Conservation (phyloP, 1,140 invertebrate species). For the Linepithema humile region DNA sequence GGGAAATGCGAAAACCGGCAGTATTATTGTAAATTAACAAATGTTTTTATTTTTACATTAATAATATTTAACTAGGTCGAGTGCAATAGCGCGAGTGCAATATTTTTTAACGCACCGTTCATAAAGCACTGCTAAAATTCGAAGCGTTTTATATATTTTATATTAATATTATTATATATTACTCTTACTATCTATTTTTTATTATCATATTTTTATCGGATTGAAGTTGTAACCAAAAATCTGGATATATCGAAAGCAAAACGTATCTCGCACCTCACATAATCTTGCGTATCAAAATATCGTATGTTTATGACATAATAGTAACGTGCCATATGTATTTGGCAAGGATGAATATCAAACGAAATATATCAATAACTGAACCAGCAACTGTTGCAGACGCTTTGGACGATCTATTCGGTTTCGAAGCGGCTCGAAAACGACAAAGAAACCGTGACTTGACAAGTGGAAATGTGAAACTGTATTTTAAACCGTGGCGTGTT, state of each 20-base stretch:
- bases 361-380: slow-evolving; percentile 19
- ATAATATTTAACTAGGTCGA: background rate
- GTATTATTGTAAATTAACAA: background rate
- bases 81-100: background rate
- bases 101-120: background rate
- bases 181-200: too few species aligned
- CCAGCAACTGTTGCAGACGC: background rate
- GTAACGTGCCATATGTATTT: background rate
- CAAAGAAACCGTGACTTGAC: background rate
- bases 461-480: background rate
- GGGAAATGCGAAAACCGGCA: background rate
- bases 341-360: background rate
- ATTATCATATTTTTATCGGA: background rate
- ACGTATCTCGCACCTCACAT: background rate
- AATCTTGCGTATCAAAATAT: slow-evolving; percentile 10
- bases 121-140: background rate
- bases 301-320: background rate
- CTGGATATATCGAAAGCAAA: slow-evolving; percentile 6
- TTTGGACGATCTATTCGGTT: background rate
- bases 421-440: background rate
- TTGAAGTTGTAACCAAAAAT: slow-evolving; percentile 26
- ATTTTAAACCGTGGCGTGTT: slow-evolving; percentile 71
- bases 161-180: too few species aligned
- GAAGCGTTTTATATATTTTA: too few species aligned
- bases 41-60: background rate